Percentiles rank a stretch among this genome's conserved stretches.
These are phyloP conservation scores for Leptothorax acervorum DNA, from an alignment of 2,888 invertebrate genomes.

Conservation along the genomic window DNA sequence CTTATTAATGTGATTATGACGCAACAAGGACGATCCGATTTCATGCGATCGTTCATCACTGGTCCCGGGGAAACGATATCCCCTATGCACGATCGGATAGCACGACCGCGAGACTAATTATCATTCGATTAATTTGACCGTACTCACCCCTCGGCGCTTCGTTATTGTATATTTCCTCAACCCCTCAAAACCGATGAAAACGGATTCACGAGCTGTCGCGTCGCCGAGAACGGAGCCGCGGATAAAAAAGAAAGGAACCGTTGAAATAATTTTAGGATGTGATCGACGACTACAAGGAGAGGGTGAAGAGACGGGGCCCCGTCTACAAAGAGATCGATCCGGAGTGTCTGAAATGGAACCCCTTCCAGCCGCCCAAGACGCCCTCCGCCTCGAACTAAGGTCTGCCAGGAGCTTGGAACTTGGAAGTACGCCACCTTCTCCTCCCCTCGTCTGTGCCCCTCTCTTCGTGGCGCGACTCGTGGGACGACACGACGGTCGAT, in stretches of 20 bases:
- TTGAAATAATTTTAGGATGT: conserved; percentile 90
- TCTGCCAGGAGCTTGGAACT: conserved; percentile 61
- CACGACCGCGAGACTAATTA: conserved; percentile 31
- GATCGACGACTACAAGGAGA: conserved; percentile 95
- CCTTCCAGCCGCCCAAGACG: conserved; percentile 89
- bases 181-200: neutral
- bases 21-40: conserved; percentile 32
- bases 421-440: conserved; percentile 59
- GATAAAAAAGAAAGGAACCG: conserved; percentile 35
- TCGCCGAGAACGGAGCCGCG: neutral
- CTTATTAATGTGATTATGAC: conserved; percentile 26
- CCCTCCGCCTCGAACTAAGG: conserved; percentile 85
- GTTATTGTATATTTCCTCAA: neutral
- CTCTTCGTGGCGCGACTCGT: conserved; percentile 34
- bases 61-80: neutral
- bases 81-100: neutral
- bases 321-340: conserved; percentile 96
- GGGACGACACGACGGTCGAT: conserved; percentile 65
- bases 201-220: conserved; percentile 19
- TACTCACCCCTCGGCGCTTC: neutral
- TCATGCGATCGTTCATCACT: conserved; percentile 4
- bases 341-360: conserved; percentile 95
- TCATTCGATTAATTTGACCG: conserved; percentile 39
- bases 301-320: conserved; percentile 91
- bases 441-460: neutral